phyloP scores from a whole-genome alignment of 2,888 invertebrate genomes.

The Eupithecia subumbrata region DNA sequence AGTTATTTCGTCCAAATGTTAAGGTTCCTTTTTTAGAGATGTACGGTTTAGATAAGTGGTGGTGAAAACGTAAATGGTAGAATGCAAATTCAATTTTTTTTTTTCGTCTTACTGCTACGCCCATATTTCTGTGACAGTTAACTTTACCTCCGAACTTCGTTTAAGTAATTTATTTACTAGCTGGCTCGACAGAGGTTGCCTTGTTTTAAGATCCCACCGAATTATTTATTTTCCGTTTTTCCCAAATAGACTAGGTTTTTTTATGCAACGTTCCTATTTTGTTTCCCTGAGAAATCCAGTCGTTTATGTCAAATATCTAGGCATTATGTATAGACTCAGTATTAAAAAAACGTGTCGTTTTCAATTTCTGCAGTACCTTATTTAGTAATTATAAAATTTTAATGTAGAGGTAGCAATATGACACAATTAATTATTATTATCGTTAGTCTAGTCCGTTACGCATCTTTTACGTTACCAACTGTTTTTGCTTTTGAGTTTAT shows the following conservation, averaged over 20 bases:
- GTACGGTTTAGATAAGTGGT: not conserved
- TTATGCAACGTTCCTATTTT: not conserved
- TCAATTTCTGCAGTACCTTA: not conserved
- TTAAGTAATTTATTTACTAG: not conserved
- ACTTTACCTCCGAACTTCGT: not conserved
- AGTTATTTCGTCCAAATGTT: slow-evolving; percentile 75
- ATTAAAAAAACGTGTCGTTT: too few species aligned
- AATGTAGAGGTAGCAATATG: not conserved
- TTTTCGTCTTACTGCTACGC: not conserved
- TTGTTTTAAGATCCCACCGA: not conserved
- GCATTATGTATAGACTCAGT: not conserved
- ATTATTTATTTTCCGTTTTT: not conserved
- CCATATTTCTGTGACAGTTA: not conserved
- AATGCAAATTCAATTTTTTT: not conserved
- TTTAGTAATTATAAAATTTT: not conserved
- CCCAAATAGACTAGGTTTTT: not conserved
- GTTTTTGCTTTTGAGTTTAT: not conserved
- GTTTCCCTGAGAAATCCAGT: not conserved
- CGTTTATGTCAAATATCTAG: not conserved
- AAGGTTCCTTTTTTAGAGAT: slow-evolving; percentile 52
- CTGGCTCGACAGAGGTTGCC: not conserved
- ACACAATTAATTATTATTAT: not conserved
- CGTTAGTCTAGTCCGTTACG: not conserved
- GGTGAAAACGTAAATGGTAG: not conserved
- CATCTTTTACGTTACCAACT: not conserved